These are phyloP conservation scores for Anser cygnoides DNA, from an alignment of 2,113 vertebrate genomes.

Conservation along the genomic window DNA sequence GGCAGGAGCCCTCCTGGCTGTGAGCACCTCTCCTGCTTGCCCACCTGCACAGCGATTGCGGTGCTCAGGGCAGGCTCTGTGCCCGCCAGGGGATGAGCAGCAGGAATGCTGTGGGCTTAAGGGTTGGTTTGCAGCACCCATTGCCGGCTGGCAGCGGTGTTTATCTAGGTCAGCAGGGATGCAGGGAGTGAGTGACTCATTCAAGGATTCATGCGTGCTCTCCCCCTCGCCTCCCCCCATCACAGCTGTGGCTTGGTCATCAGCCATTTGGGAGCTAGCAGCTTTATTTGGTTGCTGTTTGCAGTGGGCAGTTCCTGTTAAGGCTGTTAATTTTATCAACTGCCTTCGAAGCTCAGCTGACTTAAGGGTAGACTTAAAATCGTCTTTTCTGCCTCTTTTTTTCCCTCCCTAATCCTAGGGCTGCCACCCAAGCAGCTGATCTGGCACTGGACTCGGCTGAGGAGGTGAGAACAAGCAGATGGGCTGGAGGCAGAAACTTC, in stretches of 20 bases:
- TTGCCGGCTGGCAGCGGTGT: constrained; percentile 6
- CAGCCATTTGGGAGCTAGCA: constrained; percentile 57
- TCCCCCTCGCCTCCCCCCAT: not conserved
- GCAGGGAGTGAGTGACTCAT: constrained; percentile 61
- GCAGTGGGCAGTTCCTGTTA: constrained; percentile 50
- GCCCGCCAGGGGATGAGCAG: constrained; percentile 27
- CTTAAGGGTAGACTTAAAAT: constrained; percentile 19
- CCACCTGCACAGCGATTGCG: not conserved
- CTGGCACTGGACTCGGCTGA: not conserved
- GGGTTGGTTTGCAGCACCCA: constrained; percentile 35
- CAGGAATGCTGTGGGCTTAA: constrained; percentile 3
- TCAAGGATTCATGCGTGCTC: not conserved
- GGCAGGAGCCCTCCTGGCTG: not conserved
- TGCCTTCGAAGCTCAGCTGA: constrained; percentile 15
- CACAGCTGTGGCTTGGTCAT: constrained; percentile 59
- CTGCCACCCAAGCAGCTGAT: constrained; percentile 47
- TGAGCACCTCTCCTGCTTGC: not conserved
- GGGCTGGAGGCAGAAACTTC: constrained; percentile 18
- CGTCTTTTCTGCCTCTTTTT: not conserved
- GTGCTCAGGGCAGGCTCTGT: not conserved
- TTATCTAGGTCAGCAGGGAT: constrained; percentile 67
- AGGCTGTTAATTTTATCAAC: constrained; percentile 52
- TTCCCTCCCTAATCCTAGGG: not conserved
- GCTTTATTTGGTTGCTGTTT: constrained; percentile 65
- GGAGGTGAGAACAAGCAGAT: constrained; percentile 62